Conservation (phyloP, 2,797 vertebrate genomes). For the Alectoris magna region DNA sequence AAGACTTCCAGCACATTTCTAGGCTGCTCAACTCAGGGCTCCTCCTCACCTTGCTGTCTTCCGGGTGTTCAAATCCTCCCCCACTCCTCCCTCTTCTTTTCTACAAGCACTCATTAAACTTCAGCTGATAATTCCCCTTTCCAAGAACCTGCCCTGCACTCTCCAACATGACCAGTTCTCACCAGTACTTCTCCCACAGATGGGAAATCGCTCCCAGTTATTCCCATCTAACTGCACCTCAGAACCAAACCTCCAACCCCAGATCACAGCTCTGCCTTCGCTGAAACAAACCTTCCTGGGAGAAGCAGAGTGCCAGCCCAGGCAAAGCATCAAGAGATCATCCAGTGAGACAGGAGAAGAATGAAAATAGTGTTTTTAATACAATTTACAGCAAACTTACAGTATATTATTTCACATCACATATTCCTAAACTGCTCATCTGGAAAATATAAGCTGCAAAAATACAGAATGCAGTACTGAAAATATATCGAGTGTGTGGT, state of each 20-base stretch:
- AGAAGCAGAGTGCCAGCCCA: not conserved
- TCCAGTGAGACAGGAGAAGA: constrained; percentile 70
- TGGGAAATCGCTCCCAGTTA: rapidly evolving
- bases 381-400: constrained; percentile 82
- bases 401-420: constrained; percentile 79
- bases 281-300: not conserved
- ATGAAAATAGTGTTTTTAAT: constrained; percentile 87
- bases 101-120: not conserved
- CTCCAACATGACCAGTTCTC: not conserved
- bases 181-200: rapidly evolving
- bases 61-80: not conserved
- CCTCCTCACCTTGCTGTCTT: not conserved
- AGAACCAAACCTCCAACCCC: not conserved
- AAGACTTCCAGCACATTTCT: not conserved
- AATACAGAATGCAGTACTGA: constrained; percentile 81
- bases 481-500: constrained; percentile 75
- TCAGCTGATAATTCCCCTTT: not conserved
- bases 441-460: constrained; percentile 84
- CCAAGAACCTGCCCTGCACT: not conserved
- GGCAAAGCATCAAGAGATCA: constrained; percentile 39
- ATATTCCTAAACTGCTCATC: constrained; percentile 81
- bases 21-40: not conserved
- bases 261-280: not conserved
- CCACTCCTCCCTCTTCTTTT: not conserved
- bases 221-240: not conserved